Evolutionary conservation across 2,888 invertebrate species (phyloP).

Genomic region (Hemistola chrysoprasaria): DNA sequence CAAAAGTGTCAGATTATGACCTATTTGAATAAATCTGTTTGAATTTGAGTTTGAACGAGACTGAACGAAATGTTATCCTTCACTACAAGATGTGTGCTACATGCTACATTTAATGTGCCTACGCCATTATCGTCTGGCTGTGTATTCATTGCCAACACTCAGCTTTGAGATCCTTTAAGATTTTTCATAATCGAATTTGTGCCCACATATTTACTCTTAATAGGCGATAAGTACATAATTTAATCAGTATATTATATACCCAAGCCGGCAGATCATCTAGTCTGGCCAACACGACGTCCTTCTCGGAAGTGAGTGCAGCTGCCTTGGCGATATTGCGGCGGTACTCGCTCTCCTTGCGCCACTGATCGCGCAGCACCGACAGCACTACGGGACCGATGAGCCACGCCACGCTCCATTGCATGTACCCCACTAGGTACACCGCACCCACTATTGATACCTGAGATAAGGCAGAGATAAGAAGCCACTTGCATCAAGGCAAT

Average conservation of each 20-base stretch:
- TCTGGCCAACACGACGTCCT: conserved; percentile 92
- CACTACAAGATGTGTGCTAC: too few relatives aligned
- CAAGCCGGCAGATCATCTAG: conserved; percentile 96
- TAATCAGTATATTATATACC: conserved; percentile 76
- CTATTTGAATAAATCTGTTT: too few relatives aligned
- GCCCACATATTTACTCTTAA: too few relatives aligned
- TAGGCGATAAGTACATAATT: too few relatives aligned
- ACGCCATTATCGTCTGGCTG: too few relatives aligned
- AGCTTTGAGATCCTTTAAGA: too few relatives aligned
- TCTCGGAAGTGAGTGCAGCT: conserved; percentile 90
- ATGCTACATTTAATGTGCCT: too few relatives aligned
- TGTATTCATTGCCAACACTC: too few relatives aligned
- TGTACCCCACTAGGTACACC: conserved; percentile 91
- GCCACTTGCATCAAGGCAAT: neutral
- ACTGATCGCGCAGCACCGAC: conserved; percentile 90
- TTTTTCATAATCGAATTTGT: too few relatives aligned
- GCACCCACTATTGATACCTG: conserved; percentile 87
- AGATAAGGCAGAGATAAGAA: neutral
- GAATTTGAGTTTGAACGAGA: too few relatives aligned
- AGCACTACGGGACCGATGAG: conserved; percentile 90
- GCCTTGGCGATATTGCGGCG: conserved; percentile 89
- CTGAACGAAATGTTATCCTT: too few relatives aligned
- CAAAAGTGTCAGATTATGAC: too few relatives aligned
- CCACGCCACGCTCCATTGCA: conserved; percentile 96
- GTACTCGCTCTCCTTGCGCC: conserved; percentile 88